phyloP scores from a whole-genome alignment of 2,888 invertebrate species.

The Melinaea marsaeus region DNA sequence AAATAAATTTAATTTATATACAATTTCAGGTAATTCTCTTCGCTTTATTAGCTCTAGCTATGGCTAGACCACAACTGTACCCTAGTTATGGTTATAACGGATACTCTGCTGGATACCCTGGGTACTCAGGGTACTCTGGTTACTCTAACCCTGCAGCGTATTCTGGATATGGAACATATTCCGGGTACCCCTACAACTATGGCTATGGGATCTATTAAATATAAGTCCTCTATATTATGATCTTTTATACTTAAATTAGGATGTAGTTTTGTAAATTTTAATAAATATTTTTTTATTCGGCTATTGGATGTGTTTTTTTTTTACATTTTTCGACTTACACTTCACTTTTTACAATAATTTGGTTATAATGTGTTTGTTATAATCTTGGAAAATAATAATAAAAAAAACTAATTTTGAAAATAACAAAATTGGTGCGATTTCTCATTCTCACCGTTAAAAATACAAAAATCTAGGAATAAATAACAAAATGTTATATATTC shows the following conservation, averaged over 20 bases:
- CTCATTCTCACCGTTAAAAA: no score
- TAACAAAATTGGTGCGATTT: no score
- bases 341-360: no score
- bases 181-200: conserved; percentile 55
- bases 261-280: background rate
- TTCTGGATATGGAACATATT: conserved; percentile 53
- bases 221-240: background rate
- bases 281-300: no score
- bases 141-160: conserved; percentile 58
- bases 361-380: no score
- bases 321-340: no score
- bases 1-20: conserved; percentile 6
- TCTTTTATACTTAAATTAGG: background rate
- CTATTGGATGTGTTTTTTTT: no score
- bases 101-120: conserved; percentile 53
- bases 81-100: conserved; percentile 54
- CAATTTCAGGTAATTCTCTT: conserved; percentile 65
- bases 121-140: conserved; percentile 60
- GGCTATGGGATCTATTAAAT: conserved; percentile 60
- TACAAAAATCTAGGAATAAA: no score
- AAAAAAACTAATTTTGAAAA: no score
- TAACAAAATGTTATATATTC: no score
- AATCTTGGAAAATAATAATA: no score
- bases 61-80: conserved; percentile 69
- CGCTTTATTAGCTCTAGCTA: conserved; percentile 64